These are phyloP conservation scores for Cynocephalus volans DNA, from an alignment of 2,113 vertebrate species.

Conservation along the genomic window DNA sequence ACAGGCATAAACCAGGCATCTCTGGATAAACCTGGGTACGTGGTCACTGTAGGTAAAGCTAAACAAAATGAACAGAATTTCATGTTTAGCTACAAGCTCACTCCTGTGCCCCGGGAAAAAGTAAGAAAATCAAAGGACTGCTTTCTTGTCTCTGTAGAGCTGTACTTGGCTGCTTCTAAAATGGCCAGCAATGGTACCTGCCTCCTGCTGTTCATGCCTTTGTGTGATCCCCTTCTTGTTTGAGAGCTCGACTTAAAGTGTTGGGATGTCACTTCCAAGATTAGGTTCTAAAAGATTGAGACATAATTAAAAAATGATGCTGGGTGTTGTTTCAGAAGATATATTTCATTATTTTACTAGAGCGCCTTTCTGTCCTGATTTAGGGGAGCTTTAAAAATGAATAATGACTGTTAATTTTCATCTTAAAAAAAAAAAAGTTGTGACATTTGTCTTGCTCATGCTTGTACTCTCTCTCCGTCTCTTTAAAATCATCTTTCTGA, in stretches of 20 bases:
- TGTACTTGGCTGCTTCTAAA: neutral
- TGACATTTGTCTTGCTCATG: neutral
- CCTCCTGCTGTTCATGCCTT: neutral
- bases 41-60: neutral
- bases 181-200: neutral
- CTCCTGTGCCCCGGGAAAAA: neutral
- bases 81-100: neutral
- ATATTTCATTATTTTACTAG: neutral
- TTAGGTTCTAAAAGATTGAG: neutral
- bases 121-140: neutral
- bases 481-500: neutral
- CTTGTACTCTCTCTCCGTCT: neutral
- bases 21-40: neutral
- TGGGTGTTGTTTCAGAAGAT: slow-evolving; percentile 24
- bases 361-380: neutral
- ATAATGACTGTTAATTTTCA: neutral
- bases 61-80: neutral
- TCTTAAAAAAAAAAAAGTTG: neutral
- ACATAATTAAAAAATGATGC: neutral
- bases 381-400: neutral
- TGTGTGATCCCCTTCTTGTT: neutral
- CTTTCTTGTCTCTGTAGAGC: neutral
- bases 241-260: neutral
- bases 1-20: neutral
- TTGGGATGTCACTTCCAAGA: neutral